Conservation (phyloP, 2,113 vertebrate species). For the Cyprinodon brontotheroides region DNA sequence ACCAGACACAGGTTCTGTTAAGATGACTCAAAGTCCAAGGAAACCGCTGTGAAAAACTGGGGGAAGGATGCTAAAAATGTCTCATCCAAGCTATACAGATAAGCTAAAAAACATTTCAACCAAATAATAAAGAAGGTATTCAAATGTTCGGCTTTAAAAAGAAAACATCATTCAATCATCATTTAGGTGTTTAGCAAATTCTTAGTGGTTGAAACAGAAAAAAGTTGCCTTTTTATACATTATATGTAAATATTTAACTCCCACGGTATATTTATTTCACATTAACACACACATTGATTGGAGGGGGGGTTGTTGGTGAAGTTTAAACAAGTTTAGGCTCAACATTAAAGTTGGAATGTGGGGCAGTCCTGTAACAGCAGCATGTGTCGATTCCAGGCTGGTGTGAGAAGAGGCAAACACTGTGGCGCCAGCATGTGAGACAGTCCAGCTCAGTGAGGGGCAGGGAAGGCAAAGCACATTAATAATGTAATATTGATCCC, state of each 20-base stretch:
- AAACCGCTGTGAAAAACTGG: too few species aligned
- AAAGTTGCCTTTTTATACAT: not conserved
- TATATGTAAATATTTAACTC: not conserved
- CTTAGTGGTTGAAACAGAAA: not conserved
- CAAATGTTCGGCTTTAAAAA: too few species aligned
- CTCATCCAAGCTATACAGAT: too few species aligned
- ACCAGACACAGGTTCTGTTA: not conserved
- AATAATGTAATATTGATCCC: constrained; percentile 26
- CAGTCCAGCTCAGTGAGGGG: constrained; percentile 29
- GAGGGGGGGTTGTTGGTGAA: constrained; percentile 32
- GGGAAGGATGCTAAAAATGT: too few species aligned
- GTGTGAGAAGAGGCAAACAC: constrained; percentile 54
- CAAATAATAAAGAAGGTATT: too few species aligned
- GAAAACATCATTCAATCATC: not conserved
- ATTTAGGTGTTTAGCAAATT: not conserved
- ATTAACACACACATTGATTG: constrained; percentile 2
- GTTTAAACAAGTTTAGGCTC: constrained; percentile 27
- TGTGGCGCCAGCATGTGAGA: constrained; percentile 62
- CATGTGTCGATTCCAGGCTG: constrained; percentile 31
- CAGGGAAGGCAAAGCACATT: constrained; percentile 39
- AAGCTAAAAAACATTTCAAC: too few species aligned
- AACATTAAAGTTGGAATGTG: constrained; percentile 56
- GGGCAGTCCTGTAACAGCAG: constrained; percentile 26
- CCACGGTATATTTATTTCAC: constrained; percentile 7
- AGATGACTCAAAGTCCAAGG: not conserved